Conservation (phyloP, 2,113 vertebrate species). For the Catharus minimus region DNA sequence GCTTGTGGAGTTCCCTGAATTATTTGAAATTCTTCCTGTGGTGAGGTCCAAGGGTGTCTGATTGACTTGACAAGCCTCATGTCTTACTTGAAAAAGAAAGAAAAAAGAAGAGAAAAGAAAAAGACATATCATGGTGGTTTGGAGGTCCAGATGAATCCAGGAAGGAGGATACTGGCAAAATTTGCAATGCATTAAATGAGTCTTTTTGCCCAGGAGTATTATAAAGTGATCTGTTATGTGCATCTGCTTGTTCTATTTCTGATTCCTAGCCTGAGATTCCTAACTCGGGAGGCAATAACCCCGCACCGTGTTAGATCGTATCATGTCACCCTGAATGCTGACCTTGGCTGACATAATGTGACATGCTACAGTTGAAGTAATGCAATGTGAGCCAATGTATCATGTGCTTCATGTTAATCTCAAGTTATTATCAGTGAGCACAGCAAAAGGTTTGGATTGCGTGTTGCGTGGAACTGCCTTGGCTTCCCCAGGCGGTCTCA, state of each 20-base stretch:
- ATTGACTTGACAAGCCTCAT: background rate
- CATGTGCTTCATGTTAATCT: slow-evolving; percentile 41
- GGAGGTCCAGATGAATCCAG: background rate
- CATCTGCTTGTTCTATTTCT: slow-evolving; percentile 56
- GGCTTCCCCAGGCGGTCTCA: background rate
- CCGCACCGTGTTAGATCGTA: slow-evolving; percentile 2
- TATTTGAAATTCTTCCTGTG: slow-evolving; percentile 21
- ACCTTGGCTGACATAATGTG: slow-evolving; percentile 28
- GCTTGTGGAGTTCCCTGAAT: background rate
- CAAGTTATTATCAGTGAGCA: slow-evolving; percentile 24
- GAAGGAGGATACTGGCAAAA: background rate
- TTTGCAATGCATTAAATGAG: background rate
- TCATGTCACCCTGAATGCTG: slow-evolving; percentile 15
- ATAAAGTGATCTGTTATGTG: slow-evolving; percentile 5
- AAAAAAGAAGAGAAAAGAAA: background rate
- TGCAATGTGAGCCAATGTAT: background rate
- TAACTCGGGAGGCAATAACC: slow-evolving; percentile 26
- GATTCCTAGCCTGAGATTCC: slow-evolving; percentile 33
- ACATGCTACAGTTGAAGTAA: slow-evolving; percentile 26
- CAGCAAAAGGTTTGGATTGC: background rate
- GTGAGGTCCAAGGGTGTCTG: background rate
- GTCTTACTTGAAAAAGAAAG: background rate
- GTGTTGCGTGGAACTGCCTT: background rate
- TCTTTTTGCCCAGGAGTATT: slow-evolving; percentile 39
- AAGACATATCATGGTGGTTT: background rate